Evolutionary conservation across 2,113 vertebrate species (phyloP), one percentile per base, ranked within the genome.

Genomic region (Prietella phreatophila): DNA sequence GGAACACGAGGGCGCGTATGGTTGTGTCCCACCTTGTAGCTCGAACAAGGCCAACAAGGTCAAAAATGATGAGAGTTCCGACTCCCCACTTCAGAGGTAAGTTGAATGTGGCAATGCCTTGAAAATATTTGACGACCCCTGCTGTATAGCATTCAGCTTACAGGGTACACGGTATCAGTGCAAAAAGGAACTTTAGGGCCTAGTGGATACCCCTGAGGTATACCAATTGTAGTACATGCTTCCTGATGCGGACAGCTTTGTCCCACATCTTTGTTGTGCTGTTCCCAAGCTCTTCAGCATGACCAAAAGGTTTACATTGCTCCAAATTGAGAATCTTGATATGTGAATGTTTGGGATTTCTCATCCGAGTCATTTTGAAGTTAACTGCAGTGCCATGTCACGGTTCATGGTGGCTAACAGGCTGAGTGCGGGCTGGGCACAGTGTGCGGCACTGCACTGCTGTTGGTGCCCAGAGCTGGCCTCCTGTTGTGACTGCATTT

Each of bases 401-500:
- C 53, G 39, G 85, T 78, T 61, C 82, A 65, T 61, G 60, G 86
- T 56, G 80, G 86, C 81, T 91, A 88, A 87, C 76, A 65, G 89
- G 87, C 84, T 87, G 91, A 91, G 87, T 88, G 86, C 89, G 88
- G 88, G 87, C 84, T 67, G 84, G 33, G 71, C 65, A 73, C 47
- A 8, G 79, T 88, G 81, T 90, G 91, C 89, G 87, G 91, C 91
- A 83, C 88, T 71, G 90, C 91, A 90, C 83, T 82, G 89, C 89
- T 85, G 88, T 92, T 86, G 84, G 88, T 56, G 89, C 91, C 89
- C 91, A 88, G 90, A 90, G 88, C 91, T 91, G 83, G 91, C 90
- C 92, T 85, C 76, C 90, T 15, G 82, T 91, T 92, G 91, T 88
- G 85, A 87, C 80, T 79, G 89, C 91, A 90, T 94, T 94, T 94